phyloP scores from a whole-genome alignment of 1,140 invertebrate genomes.

The Zaprionus lachaisei region DNA sequence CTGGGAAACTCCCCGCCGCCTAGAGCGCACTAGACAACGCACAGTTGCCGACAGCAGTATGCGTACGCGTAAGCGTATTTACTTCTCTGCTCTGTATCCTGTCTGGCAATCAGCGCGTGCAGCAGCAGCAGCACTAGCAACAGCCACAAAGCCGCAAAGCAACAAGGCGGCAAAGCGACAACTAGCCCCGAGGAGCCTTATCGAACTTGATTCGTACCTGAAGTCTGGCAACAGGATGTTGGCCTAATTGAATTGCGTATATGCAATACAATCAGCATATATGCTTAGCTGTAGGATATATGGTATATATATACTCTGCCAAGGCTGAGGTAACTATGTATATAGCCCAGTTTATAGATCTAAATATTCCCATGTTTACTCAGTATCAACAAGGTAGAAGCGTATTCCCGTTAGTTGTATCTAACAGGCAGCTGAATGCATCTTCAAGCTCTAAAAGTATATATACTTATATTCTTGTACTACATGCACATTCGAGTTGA shows the following conservation, averaged over 20 bases:
- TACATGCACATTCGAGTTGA: too few species aligned
- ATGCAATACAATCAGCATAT: neutral
- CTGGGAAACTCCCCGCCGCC: neutral
- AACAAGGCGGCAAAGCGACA: constrained; percentile 1
- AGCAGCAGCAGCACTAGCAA: neutral
- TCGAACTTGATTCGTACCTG: neutral
- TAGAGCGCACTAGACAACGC: constrained; percentile 35
- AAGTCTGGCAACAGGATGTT: constrained; percentile 3
- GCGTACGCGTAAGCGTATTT: constrained; percentile 3
- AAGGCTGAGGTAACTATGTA: neutral
- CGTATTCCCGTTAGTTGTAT: too few species aligned
- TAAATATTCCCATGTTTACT: too few species aligned
- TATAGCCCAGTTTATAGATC: too few species aligned
- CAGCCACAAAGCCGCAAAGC: neutral
- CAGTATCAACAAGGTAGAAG: too few species aligned
- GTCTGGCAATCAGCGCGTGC: constrained; percentile 1
- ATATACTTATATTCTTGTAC: too few species aligned
- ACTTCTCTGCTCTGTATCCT: neutral
- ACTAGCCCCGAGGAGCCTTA: neutral
- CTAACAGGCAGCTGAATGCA: too few species aligned
- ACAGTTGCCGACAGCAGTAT: constrained; percentile 53
- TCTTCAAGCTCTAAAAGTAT: too few species aligned
- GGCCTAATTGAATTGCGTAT: neutral
- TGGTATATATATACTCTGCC: neutral
- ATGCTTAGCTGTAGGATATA: neutral